A percentile compares a stretch with the other conserved stretches of the same genome.
Conservation (phyloP, 2,113 vertebrate genomes). For the Daphoenositta chrysoptera region DNA sequence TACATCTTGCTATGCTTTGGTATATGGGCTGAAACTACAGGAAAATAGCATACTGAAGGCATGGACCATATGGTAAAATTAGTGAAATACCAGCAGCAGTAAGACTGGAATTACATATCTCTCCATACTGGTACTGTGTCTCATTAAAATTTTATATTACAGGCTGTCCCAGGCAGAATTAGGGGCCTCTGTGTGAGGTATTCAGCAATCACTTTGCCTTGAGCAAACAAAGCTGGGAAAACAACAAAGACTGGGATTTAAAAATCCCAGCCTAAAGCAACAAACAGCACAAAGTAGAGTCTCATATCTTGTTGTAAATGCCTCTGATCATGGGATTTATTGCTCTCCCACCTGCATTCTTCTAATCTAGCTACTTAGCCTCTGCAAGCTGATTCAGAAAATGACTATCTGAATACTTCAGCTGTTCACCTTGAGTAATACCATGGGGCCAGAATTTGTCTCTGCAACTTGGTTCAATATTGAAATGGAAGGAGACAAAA, state of each 20-base stretch:
- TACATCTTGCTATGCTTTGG: neutral
- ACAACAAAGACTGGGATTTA: slow-evolving; percentile 33
- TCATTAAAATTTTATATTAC: neutral
- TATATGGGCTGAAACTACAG: neutral
- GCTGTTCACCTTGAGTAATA: slow-evolving; percentile 45
- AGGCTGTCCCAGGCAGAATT: neutral
- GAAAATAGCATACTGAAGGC: neutral
- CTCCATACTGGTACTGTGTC: neutral
- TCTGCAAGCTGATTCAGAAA: neutral
- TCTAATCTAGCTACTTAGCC: slow-evolving; percentile 47
- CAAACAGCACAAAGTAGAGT: slow-evolving; percentile 36
- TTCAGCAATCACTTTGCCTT: slow-evolving; percentile 17
- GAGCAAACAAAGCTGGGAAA: slow-evolving; percentile 63
- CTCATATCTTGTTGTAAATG: slow-evolving; percentile 37
- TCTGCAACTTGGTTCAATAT: neutral
- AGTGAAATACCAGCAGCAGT: neutral
- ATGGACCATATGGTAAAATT: neutral
- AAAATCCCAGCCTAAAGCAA: slow-evolving; percentile 47
- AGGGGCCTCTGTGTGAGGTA: neutral
- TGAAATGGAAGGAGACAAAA: neutral
- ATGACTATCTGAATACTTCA: slow-evolving; percentile 44
- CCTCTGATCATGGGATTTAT: slow-evolving; percentile 41
- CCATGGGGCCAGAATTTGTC: neutral
- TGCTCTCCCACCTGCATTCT: neutral
- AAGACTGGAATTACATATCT: neutral